A percentile compares a stretch with the other conserved stretches of the same genome.
Conservation (phyloP, 2,797 vertebrate species). For the Phataginus tricuspis region DNA sequence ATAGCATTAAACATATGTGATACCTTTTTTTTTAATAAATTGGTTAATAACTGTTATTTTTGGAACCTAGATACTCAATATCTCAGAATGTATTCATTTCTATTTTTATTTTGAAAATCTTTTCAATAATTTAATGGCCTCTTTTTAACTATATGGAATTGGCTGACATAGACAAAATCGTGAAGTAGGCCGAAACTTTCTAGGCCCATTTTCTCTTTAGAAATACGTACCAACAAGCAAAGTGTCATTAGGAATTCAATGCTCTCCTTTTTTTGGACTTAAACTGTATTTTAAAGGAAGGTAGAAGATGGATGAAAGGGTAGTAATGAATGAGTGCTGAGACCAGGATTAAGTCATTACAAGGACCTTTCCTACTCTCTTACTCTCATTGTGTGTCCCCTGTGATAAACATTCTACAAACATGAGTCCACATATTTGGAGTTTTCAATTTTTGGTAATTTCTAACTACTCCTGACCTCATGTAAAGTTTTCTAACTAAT, state of each 20-base stretch:
- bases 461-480: neutral
- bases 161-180: neutral
- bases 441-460: neutral
- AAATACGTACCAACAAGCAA: neutral
- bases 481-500: slow-evolving; percentile 8
- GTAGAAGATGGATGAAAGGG: neutral
- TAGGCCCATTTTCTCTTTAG: slow-evolving; percentile 32
- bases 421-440: neutral
- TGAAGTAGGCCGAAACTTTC: neutral
- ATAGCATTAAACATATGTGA: neutral
- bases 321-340: neutral
- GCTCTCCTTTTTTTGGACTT: neutral
- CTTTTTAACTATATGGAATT: neutral
- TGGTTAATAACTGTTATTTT: slow-evolving; percentile 1
- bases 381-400: neutral
- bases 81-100: neutral
- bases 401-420: neutral
- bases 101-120: slow-evolving; percentile 36
- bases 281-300: neutral
- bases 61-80: neutral
- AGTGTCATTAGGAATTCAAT: neutral
- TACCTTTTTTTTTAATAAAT: neutral
- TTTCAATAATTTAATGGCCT: neutral
- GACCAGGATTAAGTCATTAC: slow-evolving; percentile 14
- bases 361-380: neutral